A percentile compares a stretch with the other conserved stretches of the same genome.
Evolutionary conservation across 2,113 vertebrate genomes (phyloP).

Genomic region (Pipra filicauda): DNA sequence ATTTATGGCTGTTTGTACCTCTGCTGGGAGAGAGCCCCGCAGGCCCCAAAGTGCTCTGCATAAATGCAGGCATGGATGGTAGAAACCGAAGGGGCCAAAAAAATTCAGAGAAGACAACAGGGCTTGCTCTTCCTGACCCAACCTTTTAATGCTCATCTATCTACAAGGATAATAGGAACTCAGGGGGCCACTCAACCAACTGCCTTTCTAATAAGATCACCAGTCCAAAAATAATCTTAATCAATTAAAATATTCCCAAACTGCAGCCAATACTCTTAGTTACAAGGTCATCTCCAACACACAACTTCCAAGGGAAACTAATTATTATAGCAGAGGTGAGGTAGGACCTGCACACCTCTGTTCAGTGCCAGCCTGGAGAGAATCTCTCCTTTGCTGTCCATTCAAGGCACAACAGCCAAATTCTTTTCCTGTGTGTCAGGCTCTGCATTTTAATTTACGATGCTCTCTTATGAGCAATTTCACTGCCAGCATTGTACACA

Average conservation of each 20-base stretch:
- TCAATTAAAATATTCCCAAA: constrained; percentile 70
- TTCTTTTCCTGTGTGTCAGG: constrained; percentile 27
- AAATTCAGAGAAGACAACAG: constrained; percentile 54
- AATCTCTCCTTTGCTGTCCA: not conserved
- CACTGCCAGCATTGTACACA: constrained; percentile 25
- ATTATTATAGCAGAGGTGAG: constrained; percentile 1
- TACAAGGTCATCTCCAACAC: constrained; percentile 68
- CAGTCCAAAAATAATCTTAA: constrained; percentile 72
- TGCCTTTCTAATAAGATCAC: constrained; percentile 68
- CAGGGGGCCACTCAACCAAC: constrained; percentile 66
- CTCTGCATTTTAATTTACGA: constrained; percentile 55
- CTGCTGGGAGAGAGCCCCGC: constrained; percentile 38
- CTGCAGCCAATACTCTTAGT: constrained; percentile 46
- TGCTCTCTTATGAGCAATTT: constrained; percentile 50
- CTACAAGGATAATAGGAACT: constrained; percentile 68
- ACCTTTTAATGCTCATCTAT: constrained; percentile 66
- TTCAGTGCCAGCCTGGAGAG: not conserved
- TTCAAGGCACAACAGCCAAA: constrained; percentile 8
- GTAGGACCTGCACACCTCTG: constrained; percentile 6
- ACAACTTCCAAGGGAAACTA: constrained; percentile 50
- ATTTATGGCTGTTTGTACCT: constrained; percentile 62
- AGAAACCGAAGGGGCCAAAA: constrained; percentile 34
- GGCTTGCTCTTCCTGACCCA: constrained; percentile 60
- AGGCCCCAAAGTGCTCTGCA: constrained; percentile 37
- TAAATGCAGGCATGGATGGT: constrained; percentile 18